Evolutionary conservation across 2,888 invertebrate species (phyloP), one percentile per base, ranked within the genome.

Genomic region (Ectemnius cavifrons): DNA sequence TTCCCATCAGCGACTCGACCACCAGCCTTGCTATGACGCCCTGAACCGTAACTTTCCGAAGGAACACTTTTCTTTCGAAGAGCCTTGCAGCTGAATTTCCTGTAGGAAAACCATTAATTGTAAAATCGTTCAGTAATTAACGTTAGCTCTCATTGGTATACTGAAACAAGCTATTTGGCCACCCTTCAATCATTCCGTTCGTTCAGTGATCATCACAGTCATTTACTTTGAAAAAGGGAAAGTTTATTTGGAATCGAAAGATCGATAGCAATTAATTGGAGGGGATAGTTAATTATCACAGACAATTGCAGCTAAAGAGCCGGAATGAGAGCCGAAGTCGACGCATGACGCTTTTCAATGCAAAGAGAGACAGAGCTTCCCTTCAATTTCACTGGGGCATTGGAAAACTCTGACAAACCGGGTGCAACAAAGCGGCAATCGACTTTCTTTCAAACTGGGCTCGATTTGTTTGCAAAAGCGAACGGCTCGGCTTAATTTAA

Each of bases 401-500:
- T 66, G 74, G 75, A 74, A 78, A 77, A 73, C 52, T 75, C 77
- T 49, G 75, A 77, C 37, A 76, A 77, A 65, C 63, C 73, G 20
- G 63, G 60, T 45, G 60, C 75, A 80, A 82, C 78, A 81, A 83
- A 77, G 80, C 73, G 79, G 77, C 80, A 83, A 80, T 81, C 80
- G 79, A 74, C 75, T 72, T 75, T 77, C 63, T 74, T 79, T 71
- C 73, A 58, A 37, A 62, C 60, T 49, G 52, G 67, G 69, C 69
- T 77, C 76, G 78, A 86, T 85, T 83, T 85, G 85, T 84, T 85
- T 86, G 80, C 82, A 73, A 76, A 61, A 73, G 68, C 74, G 78
- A 67, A 82, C 73, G 65, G 75, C 84, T 86, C 78, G 77, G 81
- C 80, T 87, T 86, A 84, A 87, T 86, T 83, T 85, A 84, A 85